Base-by-base conservation (phyloP, 2,888 invertebrate genomes). In the Coenonympha glycerion region DNA sequence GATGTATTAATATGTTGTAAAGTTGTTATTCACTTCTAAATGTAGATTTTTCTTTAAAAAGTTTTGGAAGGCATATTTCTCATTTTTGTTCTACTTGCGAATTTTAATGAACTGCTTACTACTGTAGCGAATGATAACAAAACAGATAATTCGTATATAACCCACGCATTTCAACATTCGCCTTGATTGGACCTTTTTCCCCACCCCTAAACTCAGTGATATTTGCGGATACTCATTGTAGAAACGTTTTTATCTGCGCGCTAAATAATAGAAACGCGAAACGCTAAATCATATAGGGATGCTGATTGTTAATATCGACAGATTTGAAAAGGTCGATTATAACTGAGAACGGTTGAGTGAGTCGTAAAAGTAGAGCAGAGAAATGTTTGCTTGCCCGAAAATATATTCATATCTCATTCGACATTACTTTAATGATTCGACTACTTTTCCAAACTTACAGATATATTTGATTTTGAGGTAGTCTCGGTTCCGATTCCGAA, bases 101-200 rank as follows among this genome's bases (percentile, higher is more conserved):
- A 9, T 28, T 15, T 31, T 13, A 37, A 19, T 19, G 19, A n/a
- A 19, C 19, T 6, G 18, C 3, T n/a, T 18, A 21, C 36, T 6
- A 19, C 19, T n/a, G 8, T 6, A 13, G n/a, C 11, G n/a, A 13
- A 3, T n/a, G 9, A 34, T 5, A 6, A 36, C 21, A 21, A 36
- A n/a, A 18, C n/a, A n/a, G n/a, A 22, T 22, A 8, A 30, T 30
- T 6, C 6, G 13, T 6, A 8, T 8, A 9, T 4, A 16, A 3
- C 8, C 37, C 22, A 4, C 39, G 9, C 39, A 15, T 9, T 3
- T 37, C 22, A 37, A 16, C 37, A 42, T 49, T 42, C 34, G 11
- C 11, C 47, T 48, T 59, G 59, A 63, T 65, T 60, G 60, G 53
- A 59, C 59, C 64, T 58, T 64, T 57, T 57, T 57, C 55, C n/a